Percentiles rank a stretch among this genome's conserved stretches.
Conservation (phyloP, 2,888 invertebrate species). For the Polyploca ridens region DNA sequence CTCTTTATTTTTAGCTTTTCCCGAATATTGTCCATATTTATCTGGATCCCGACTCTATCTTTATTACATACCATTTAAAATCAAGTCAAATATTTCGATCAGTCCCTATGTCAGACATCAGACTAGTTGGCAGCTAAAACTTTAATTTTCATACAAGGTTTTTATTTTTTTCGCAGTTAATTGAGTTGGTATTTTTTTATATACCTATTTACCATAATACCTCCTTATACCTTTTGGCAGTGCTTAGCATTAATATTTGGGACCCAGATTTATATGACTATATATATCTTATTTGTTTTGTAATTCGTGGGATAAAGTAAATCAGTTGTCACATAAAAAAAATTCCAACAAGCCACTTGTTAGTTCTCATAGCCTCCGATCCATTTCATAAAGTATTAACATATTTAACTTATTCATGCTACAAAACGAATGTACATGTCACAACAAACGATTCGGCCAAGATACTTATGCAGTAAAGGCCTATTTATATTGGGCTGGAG, state of each 20-base stretch:
- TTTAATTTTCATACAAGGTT: background rate
- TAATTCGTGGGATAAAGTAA: background rate
- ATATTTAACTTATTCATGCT: background rate
- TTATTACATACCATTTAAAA: background rate
- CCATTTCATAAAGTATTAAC: slow-evolving; percentile 12
- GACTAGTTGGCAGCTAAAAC: background rate
- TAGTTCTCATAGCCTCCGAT: slow-evolving; percentile 1
- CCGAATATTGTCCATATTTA: slow-evolving; percentile 30
- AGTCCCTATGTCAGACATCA: background rate
- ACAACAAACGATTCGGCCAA: background rate
- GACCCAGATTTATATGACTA: slow-evolving; percentile 44
- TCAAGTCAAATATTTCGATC: background rate
- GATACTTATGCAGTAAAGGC: too few relatives aligned
- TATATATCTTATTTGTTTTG: background rate
- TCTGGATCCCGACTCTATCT: slow-evolving; percentile 40
- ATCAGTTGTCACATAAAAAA: background rate
- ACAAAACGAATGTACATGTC: background rate
- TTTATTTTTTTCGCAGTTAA: background rate
- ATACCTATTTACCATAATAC: too few relatives aligned
- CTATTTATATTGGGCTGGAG: too few relatives aligned
- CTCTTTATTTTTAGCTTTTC: slow-evolving; percentile 20
- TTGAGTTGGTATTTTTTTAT: background rate
- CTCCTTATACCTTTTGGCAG: background rate
- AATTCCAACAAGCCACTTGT: background rate
- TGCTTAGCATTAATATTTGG: slow-evolving; percentile 21